Percentiles rank a stretch among this genome's conserved stretches.
phyloP scores from a whole-genome alignment of 2,888 invertebrate species.

The Mythimna impura region DNA sequence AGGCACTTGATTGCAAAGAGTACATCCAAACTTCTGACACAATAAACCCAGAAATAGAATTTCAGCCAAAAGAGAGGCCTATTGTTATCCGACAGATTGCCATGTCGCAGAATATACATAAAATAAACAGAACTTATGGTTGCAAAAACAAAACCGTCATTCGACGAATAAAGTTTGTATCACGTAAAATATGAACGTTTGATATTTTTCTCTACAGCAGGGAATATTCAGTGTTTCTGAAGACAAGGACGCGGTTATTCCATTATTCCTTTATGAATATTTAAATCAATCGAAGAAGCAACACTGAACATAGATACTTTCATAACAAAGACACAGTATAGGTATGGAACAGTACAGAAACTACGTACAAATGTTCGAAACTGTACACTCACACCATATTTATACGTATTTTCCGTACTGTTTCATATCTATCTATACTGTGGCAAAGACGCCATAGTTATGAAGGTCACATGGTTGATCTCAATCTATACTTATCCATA shows the following conservation, averaged over 20 bases:
- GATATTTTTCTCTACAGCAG: neutral
- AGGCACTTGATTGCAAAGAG: no score
- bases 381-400: no score
- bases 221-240: slow-evolving; percentile 8
- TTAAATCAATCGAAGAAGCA: slow-evolving; percentile 20
- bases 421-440: no score
- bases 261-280: slow-evolving; percentile 32
- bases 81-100: neutral
- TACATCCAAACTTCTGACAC: neutral
- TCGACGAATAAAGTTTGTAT: neutral
- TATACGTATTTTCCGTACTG: no score
- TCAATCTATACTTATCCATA: neutral
- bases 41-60: neutral
- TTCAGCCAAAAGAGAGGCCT: neutral
- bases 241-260: neutral
- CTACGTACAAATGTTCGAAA: no score
- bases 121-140: neutral
- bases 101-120: neutral
- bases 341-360: no score
- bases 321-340: neutral
- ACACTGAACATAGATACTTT: neutral
- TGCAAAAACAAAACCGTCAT: no score
- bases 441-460: neutral
- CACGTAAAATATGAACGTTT: slow-evolving; percentile 12
- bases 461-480: slow-evolving; percentile 20